Base-by-base conservation (phyloP, 2,888 invertebrate species). In the Portevinia maculata region DNA sequence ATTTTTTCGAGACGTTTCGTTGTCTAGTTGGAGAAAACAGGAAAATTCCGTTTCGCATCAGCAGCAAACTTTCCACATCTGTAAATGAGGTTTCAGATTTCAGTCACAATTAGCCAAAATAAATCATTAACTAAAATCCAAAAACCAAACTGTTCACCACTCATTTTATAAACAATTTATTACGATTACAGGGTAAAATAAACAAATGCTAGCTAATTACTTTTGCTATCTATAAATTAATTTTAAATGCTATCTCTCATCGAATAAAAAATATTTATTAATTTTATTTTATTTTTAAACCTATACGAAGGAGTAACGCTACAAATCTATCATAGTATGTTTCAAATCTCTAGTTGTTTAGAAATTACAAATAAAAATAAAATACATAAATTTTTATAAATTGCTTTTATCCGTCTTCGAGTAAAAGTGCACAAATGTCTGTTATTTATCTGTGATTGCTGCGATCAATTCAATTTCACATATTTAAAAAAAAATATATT, bases 391-490 rank as follows among this genome's bases (percentile, higher is more conserved):
- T 75, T 52, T 39, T 50, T 32, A 39, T 67, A 39, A 41, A 69
- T 37, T 46, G 75, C 53, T 74, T 74, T 41, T 39, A 67, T 79
- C 64, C 64, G 67, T 84, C 73, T 74, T 59, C 52, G 67, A 79
- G 78, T 69, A 74, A 69, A 73, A 62, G 53, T 71, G 65, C 76
- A 83, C 71, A 76, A 65, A 57, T 59, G 64, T 83, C 81, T 83
- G 71, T 67, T 83, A 83, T 67, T 34, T 50, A 78, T 83, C 83
- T 83, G 83, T 83, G 83, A 83, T 83, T 83, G 78, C 73, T 73
- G 78, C 78, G 71, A 83, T 83, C 83, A 83, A 83, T 83, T 83
- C 78, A 73, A 71, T 83, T 67, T 83, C 71, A 62, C 15, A 73
- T 37, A 50, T 59, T 75, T 50, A 44, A 53, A 17, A 13, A 32